A percentile compares a stretch with the other conserved stretches of the same genome.
These are phyloP conservation scores for Clytia hemisphaerica DNA, from an alignment of 30 jellyfish, hydroid and myxozoan genomes.

Conservation along the genomic window DNA sequence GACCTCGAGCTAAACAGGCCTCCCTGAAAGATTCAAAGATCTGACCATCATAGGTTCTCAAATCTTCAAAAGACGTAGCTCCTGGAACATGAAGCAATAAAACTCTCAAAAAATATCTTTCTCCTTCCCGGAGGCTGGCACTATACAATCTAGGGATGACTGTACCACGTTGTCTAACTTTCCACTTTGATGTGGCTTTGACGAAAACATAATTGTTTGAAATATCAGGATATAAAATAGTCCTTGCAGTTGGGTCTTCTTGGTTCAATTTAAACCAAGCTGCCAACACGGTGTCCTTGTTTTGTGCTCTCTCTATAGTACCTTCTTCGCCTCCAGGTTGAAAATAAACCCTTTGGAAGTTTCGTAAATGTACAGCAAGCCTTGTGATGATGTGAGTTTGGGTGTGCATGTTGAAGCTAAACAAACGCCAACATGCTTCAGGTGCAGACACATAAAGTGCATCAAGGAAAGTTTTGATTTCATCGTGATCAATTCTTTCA, in stretches of 20 bases:
- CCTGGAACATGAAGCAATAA: constrained; percentile 34
- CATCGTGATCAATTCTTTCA: constrained; percentile 45
- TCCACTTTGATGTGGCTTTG: not conserved
- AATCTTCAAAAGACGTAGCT: constrained; percentile 59
- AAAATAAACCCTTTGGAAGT: constrained; percentile 39
- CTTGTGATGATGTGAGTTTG: constrained; percentile 33
- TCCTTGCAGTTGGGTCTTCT: constrained; percentile 25
- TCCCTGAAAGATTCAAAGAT: constrained; percentile 46
- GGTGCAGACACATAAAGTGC: no score
- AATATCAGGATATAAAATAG: constrained; percentile 32
- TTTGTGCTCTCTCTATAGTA: no score
- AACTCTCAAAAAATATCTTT: constrained; percentile 37
- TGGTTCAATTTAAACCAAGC: constrained; percentile 40
- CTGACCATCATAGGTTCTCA: constrained; percentile 41
- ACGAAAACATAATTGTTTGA: constrained; percentile 28
- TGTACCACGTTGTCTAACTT: constrained; percentile 23
- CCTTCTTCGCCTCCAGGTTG: constrained; percentile 8
- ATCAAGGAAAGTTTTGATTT: constrained; percentile 31
- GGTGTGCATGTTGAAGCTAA: constrained; percentile 13
- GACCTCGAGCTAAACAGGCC: constrained; percentile 45
- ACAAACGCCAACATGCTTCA: no score
- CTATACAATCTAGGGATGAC: constrained; percentile 38
- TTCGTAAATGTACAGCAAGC: constrained; percentile 57
- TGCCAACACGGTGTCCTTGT: constrained; percentile 25
- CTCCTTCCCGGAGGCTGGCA: constrained; percentile 35